phyloP scores from a whole-genome alignment of 2,888 invertebrate genomes.

The Linnaemya vulpina region DNA sequence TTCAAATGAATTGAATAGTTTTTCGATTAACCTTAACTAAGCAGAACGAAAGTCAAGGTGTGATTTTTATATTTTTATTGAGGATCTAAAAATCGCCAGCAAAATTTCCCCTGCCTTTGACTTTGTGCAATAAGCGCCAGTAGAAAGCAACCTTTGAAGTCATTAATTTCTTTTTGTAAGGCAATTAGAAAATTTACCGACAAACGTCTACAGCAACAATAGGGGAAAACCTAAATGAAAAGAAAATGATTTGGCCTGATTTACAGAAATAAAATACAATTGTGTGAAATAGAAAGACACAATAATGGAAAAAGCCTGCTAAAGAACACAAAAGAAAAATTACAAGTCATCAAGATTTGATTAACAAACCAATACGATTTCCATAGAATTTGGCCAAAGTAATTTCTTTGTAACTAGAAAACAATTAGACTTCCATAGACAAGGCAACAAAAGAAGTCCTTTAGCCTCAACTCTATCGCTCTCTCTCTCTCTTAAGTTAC shows the following conservation, averaged over 20 bases:
- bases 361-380: slow-evolving; percentile 69
- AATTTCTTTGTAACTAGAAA: slow-evolving; percentile 66
- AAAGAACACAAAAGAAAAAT: slow-evolving; percentile 44
- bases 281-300: neutral
- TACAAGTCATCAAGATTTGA: slow-evolving; percentile 70
- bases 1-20: slow-evolving; percentile 26
- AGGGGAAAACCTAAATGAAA: slow-evolving; percentile 20
- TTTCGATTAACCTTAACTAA: slow-evolving; percentile 47
- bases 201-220: slow-evolving; percentile 45
- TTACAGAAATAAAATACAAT: slow-evolving; percentile 10
- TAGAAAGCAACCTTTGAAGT: slow-evolving; percentile 48
- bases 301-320: neutral
- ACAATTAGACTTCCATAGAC: slow-evolving; percentile 58
- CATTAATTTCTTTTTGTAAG: slow-evolving; percentile 67
- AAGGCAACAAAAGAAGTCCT: slow-evolving; percentile 37
- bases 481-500: neutral
- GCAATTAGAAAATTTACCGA: slow-evolving; percentile 64
- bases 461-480: neutral
- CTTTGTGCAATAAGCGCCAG: slow-evolving; percentile 65
- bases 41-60: slow-evolving; percentile 67
- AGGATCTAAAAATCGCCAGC: slow-evolving; percentile 8
- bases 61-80: slow-evolving; percentile 49
- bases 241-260: slow-evolving; percentile 40
- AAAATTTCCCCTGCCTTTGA: neutral
- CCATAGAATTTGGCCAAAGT: slow-evolving; percentile 60